A percentile compares a stretch with the other conserved stretches of the same genome.
These are phyloP conservation scores for Sternotherus odoratus DNA, from an alignment of 2,797 vertebrate species.

Conservation along the genomic window DNA sequence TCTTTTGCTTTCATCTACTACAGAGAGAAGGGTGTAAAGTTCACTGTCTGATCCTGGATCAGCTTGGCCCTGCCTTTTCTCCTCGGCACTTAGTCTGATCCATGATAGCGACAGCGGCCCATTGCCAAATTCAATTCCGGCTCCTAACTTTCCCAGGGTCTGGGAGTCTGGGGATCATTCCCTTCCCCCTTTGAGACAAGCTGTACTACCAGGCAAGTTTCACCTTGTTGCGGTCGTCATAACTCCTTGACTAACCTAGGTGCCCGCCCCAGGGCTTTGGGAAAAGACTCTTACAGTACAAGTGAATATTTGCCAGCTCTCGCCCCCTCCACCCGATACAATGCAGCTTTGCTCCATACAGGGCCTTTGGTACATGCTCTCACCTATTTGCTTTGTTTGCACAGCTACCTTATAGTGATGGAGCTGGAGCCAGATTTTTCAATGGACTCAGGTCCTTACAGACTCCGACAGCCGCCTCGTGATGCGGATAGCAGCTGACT, in stretches of 20 bases:
- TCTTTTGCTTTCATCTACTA: background rate
- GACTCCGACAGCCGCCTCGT: background rate
- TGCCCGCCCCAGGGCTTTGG: constrained; percentile 55
- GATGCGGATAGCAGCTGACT: background rate
- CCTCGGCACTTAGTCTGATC: background rate
- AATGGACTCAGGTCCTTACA: background rate
- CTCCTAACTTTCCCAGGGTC: background rate
- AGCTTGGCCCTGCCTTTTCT: background rate
- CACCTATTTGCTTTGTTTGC: background rate
- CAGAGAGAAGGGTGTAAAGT: background rate
- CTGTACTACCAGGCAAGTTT: constrained; percentile 51
- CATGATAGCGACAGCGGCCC: background rate
- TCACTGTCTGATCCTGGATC: background rate
- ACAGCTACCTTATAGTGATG: background rate
- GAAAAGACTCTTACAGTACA: constrained; percentile 36
- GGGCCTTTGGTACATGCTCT: constrained; percentile 34
- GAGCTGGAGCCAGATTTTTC: background rate
- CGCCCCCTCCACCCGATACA: background rate
- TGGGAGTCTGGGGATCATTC: constrained; percentile 6
- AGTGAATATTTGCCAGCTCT: constrained; percentile 41
- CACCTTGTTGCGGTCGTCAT: constrained; percentile 60
- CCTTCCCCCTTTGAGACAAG: constrained; percentile 44
- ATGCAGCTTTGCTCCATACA: constrained; percentile 5
- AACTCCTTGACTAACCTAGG: background rate
- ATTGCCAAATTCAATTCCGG: background rate